These are phyloP conservation scores for Plemyria rubiginata DNA, from an alignment of 2,888 invertebrate species.

Conservation along the genomic window DNA sequence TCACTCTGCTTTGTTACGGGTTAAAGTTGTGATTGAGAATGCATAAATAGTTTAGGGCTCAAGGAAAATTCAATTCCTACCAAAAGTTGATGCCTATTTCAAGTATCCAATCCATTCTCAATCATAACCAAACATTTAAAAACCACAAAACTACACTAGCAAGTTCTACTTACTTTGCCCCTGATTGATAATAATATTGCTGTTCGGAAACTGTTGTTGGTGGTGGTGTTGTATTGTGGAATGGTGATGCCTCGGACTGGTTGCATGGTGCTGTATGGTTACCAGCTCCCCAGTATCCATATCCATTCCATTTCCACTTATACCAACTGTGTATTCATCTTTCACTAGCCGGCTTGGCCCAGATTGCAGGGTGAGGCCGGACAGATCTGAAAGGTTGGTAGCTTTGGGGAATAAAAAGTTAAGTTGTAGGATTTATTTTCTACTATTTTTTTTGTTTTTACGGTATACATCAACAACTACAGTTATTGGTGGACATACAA, in stretches of 20 bases:
- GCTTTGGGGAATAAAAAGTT: constrained; percentile 21
- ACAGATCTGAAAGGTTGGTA: constrained; percentile 88
- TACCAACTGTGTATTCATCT: constrained; percentile 95
- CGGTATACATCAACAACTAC: not conserved
- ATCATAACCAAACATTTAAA: constrained; percentile 16
- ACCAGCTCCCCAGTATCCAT: constrained; percentile 81
- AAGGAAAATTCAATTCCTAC: not conserved
- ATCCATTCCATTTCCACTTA: constrained; percentile 85
- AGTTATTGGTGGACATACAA: too few species aligned
- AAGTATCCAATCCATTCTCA: constrained; percentile 27
- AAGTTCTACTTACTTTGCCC: constrained; percentile 69
- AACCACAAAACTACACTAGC: not conserved
- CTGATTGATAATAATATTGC: constrained; percentile 79
- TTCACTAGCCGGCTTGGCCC: constrained; percentile 94
- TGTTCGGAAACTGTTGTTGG: constrained; percentile 75
- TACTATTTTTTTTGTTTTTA: not conserved
- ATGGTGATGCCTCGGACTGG: constrained; percentile 79
- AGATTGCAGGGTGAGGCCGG: constrained; percentile 95
- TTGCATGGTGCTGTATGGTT: constrained; percentile 80
- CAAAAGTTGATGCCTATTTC: not conserved
- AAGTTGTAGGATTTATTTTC: constrained; percentile 13
- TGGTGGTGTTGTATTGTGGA: constrained; percentile 75
- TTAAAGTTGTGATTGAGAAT: constrained; percentile 31
- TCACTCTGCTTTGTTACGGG: constrained; percentile 20
- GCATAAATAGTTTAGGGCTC: constrained; percentile 6